Percentiles rank a stretch among this genome's conserved stretches.
Evolutionary conservation across 1,140 invertebrate species (phyloP).

Genomic region (Saccostrea cuccullata): DNA sequence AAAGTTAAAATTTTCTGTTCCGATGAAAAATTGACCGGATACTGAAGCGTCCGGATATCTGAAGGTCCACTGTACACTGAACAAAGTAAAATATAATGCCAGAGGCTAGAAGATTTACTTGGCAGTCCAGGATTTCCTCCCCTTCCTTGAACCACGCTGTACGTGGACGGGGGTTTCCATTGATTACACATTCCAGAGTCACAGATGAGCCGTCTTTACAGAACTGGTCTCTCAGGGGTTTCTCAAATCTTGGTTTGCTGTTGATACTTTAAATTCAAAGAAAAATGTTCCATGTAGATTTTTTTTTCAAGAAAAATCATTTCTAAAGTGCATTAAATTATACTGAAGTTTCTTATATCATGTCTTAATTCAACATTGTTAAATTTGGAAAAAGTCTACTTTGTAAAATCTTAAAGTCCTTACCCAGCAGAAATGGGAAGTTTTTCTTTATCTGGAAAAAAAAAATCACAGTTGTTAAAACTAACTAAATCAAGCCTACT

Average conservation of each 20-base stretch:
- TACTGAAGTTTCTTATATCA: no score
- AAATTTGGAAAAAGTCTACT: no score
- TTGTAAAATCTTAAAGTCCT: background rate
- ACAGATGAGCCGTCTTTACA: slow-evolving; percentile 71
- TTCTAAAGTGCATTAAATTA: no score
- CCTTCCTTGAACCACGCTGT: slow-evolving; percentile 83
- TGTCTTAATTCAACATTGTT: no score
- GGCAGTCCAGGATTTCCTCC: slow-evolving; percentile 72
- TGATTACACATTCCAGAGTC: slow-evolving; percentile 70
- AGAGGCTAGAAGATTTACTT: slow-evolving; percentile 57
- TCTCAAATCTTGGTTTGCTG: slow-evolving; percentile 52
- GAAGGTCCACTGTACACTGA: no score
- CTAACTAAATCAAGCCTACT: no score
- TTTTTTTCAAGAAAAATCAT: no score
- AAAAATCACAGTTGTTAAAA: background rate
- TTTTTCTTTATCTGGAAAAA: slow-evolving; percentile 29
- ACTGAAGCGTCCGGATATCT: no score
- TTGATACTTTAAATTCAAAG: slow-evolving; percentile 16
- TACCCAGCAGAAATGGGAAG: slow-evolving; percentile 12
- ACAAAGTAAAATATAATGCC: background rate
- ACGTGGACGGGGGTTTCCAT: slow-evolving; percentile 79
- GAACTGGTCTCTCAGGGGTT: slow-evolving; percentile 61
- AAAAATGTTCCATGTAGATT: background rate
- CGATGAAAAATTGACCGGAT: no score
- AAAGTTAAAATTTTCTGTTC: no score